phyloP scores from a whole-genome alignment of 2,888 invertebrate species.

The Eurytoma adleriae region DNA sequence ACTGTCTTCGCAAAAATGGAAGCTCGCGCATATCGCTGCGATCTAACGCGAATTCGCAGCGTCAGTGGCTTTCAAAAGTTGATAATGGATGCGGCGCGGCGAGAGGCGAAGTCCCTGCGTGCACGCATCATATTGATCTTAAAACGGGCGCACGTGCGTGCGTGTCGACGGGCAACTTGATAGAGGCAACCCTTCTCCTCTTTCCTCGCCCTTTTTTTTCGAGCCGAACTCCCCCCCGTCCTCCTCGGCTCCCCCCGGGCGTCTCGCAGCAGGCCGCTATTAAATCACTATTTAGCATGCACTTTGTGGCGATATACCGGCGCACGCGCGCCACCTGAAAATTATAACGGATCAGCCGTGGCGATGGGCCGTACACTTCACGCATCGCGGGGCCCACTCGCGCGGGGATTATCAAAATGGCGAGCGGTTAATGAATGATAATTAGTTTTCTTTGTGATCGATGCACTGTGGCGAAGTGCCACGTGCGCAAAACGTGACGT shows the following conservation, averaged over 20 bases:
- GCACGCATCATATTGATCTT: constrained; percentile 70
- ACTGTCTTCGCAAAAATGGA: not conserved
- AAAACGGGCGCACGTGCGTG: constrained; percentile 62
- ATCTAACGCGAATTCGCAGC: constrained; percentile 14
- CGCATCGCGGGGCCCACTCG: not conserved
- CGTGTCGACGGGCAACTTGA: constrained; percentile 65
- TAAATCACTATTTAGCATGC: constrained; percentile 53
- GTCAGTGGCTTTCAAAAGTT: constrained; percentile 20
- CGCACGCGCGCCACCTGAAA: constrained; percentile 2
- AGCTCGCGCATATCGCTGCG: not conserved
- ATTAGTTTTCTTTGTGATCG: not conserved
- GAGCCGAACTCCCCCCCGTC: not conserved
- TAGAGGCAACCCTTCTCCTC: constrained; percentile 45
- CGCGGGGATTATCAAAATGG: not conserved
- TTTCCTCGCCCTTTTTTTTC: constrained; percentile 20
- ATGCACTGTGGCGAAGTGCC: too few relatives aligned
- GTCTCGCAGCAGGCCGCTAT: constrained; percentile 37
- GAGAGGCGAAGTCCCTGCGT: constrained; percentile 64
- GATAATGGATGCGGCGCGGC: constrained; percentile 57
- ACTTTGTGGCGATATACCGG: constrained; percentile 36
- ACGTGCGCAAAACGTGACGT: too few relatives aligned
- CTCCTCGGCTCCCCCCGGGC: not conserved
- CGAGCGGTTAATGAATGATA: not conserved
- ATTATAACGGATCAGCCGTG: constrained; percentile 25
- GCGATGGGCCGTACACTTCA: not conserved